Conservation (phyloP, 2,888 invertebrate genomes). For the Phorcus lineatus region DNA sequence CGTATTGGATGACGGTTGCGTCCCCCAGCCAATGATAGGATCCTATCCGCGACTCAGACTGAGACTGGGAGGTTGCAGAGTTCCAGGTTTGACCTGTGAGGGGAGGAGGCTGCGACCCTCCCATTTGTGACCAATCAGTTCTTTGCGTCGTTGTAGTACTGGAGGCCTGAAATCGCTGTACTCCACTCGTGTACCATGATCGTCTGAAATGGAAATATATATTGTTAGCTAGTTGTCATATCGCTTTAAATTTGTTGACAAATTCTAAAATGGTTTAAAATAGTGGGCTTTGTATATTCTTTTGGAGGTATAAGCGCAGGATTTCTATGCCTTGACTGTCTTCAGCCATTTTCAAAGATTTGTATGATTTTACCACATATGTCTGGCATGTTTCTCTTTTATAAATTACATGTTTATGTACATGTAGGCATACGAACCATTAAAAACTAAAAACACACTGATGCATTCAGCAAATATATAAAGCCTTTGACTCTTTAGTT, state of each 20-base stretch:
- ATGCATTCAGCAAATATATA: too few relatives aligned
- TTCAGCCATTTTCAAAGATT: too few relatives aligned
- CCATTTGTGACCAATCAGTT: neutral
- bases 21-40: constrained; percentile 41
- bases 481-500: too few relatives aligned
- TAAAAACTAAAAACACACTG: too few relatives aligned
- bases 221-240: too few relatives aligned
- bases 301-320: neutral
- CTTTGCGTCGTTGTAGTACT: neutral
- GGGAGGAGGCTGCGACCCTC: neutral
- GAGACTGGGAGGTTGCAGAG: constrained; percentile 10
- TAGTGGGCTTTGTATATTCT: neutral
- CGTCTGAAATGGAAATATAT: constrained; percentile 35
- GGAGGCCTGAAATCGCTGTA: neutral
- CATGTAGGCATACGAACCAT: too few relatives aligned
- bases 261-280: too few relatives aligned
- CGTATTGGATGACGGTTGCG: constrained; percentile 2
- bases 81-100: neutral
- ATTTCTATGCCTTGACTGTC: too few relatives aligned
- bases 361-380: too few relatives aligned
- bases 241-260: too few relatives aligned
- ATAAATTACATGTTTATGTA: too few relatives aligned
- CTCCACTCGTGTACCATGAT: constrained; percentile 52
- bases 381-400: too few relatives aligned
- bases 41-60: neutral